Evolutionary conservation across 1,140 invertebrate genomes (phyloP).

Genomic region (Calephelis virginiensis): DNA sequence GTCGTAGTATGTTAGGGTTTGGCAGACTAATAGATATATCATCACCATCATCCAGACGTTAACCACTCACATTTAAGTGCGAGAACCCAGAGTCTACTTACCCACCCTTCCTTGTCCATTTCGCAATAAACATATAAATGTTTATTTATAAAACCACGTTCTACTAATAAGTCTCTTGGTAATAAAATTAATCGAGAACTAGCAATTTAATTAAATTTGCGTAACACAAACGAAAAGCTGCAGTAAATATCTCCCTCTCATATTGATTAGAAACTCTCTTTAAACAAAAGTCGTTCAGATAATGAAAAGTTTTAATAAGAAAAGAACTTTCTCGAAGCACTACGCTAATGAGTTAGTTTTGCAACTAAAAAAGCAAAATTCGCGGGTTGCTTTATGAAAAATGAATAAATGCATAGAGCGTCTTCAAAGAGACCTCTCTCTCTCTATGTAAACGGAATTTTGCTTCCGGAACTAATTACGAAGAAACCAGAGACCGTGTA

Average conservation of each 20-base stretch:
- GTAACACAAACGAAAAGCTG: not conserved
- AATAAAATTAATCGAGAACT: not conserved
- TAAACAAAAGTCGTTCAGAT: conserved; percentile 7
- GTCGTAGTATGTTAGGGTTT: no score
- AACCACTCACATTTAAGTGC: no score
- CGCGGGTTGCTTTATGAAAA: conserved; percentile 14
- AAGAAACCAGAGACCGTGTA: conserved; percentile 1
- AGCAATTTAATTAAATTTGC: not conserved
- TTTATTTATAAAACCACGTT: no score
- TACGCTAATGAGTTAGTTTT: conserved; percentile 9
- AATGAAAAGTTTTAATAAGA: conserved; percentile 18
- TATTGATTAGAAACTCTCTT: conserved; percentile 3
- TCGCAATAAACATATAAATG: no score
- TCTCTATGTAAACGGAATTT: conserved; percentile 14
- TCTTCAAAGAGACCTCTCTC: conserved; percentile 1
- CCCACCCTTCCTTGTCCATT: no score
- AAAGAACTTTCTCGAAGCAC: conserved; percentile 15
- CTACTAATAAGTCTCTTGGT: no score
- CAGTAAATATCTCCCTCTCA: not conserved
- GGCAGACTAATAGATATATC: no score
- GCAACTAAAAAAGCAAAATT: conserved; percentile 14
- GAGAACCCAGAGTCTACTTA: no score
- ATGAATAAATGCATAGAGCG: conserved; percentile 14
- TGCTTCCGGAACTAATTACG: conserved; percentile 16
- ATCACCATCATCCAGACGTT: no score